Percentiles rank a stretch among this genome's conserved stretches.
phyloP scores from a whole-genome alignment of 2,797 vertebrate genomes.

The Tenualosa ilisha region DNA sequence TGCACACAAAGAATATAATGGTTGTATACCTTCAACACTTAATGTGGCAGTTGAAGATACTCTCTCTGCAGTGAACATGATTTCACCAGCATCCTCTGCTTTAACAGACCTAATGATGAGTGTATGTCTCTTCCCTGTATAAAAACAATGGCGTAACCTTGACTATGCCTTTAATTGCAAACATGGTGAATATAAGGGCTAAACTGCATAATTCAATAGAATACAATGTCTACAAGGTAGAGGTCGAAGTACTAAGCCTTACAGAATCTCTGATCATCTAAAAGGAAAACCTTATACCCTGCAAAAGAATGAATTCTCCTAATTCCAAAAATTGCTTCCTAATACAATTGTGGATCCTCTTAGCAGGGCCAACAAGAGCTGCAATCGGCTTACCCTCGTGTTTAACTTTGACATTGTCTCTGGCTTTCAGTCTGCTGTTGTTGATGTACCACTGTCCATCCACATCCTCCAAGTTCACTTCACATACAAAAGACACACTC shows the following conservation, averaged over 20 bases:
- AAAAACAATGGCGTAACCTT: slow-evolving; percentile 56
- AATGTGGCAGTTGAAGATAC: slow-evolving; percentile 86
- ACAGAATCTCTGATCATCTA: not conserved
- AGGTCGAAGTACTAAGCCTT: not conserved
- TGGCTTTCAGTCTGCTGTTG: slow-evolving; percentile 77
- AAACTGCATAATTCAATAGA: not conserved
- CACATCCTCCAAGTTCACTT: slow-evolving; percentile 88
- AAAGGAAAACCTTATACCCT: not conserved
- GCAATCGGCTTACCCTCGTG: slow-evolving; percentile 78
- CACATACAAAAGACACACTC: slow-evolving; percentile 81
- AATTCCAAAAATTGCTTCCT: not conserved
- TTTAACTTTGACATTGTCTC: slow-evolving; percentile 85
- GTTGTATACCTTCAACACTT: slow-evolving; percentile 80
- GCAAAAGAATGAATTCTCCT: not conserved
- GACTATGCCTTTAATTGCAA: slow-evolving; percentile 68
- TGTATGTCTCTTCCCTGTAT: slow-evolving; percentile 55
- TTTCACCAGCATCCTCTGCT: slow-evolving; percentile 84
- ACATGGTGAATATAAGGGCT: too few species aligned
- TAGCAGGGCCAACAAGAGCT: not conserved
- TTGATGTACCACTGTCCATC: slow-evolving; percentile 92
- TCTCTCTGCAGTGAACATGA: slow-evolving; percentile 88
- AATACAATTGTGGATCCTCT: not conserved
- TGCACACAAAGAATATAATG: not conserved
- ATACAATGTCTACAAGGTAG: not conserved
- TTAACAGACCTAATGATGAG: slow-evolving; percentile 81